phyloP scores from a whole-genome alignment of 2,797 vertebrate genomes.

The Aselliscus stoliczkanus region DNA sequence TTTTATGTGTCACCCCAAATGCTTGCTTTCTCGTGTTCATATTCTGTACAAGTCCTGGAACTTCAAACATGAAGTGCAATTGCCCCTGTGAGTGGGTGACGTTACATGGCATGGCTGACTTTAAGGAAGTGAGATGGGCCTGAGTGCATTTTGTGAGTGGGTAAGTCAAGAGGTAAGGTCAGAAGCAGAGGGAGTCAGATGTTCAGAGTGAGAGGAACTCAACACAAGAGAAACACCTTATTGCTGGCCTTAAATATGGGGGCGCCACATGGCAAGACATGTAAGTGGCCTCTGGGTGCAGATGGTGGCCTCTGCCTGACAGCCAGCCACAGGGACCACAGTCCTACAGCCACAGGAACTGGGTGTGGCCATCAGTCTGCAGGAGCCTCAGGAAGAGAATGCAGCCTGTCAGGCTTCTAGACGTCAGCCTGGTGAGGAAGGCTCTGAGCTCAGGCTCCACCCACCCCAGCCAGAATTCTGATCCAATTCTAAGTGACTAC shows the following conservation, averaged over 20 bases:
- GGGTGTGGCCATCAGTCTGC: not conserved
- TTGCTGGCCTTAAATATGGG: not conserved
- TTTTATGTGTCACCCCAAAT: not conserved
- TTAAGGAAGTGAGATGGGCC: not conserved
- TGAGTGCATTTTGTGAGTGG: not conserved
- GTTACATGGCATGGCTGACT: not conserved
- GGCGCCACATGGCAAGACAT: not conserved
- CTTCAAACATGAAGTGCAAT: no score
- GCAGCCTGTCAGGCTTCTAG: accelerated
- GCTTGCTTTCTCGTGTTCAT: not conserved
- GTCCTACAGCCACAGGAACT: not conserved
- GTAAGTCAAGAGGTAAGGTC: not conserved
- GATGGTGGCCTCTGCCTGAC: not conserved
- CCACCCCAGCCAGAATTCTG: not conserved
- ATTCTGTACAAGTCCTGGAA: no score
- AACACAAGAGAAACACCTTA: not conserved
- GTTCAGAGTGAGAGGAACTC: not conserved
- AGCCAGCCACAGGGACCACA: not conserved
- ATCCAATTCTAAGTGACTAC: not conserved
- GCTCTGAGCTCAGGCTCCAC: no score
- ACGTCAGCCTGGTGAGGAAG: not conserved
- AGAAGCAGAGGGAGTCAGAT: not conserved
- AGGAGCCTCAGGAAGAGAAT: not conserved
- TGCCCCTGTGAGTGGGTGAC: not conserved
- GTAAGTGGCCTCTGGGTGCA: no score